Conservation (phyloP, 2,797 vertebrate genomes). For the Mus spretus region DNA sequence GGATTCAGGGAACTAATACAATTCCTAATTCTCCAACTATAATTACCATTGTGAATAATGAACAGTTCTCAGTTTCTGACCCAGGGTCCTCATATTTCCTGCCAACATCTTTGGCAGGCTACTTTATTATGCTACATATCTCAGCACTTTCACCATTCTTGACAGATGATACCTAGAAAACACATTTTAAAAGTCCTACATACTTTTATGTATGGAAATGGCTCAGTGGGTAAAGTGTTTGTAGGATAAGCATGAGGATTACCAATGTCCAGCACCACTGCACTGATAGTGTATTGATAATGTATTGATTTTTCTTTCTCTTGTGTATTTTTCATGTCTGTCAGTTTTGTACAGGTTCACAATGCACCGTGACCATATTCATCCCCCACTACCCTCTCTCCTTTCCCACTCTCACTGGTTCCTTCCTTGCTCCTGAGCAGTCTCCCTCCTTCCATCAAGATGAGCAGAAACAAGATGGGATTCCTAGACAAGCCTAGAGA, state of each 20-base stretch:
- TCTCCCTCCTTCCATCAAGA: neutral
- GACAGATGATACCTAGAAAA: neutral
- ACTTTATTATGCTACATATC: neutral
- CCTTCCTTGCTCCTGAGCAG: neutral
- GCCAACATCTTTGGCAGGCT: neutral
- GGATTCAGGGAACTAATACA: neutral
- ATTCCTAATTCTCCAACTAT: neutral
- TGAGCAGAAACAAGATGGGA: too few species aligned
- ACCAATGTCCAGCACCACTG: too few species aligned
- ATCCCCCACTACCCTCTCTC: neutral
- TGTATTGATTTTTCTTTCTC: neutral
- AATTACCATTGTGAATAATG: neutral
- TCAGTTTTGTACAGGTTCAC: neutral
- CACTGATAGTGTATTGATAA: neutral
- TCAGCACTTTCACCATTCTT: neutral
- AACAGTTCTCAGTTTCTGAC: neutral
- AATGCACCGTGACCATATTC: neutral
- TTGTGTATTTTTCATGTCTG: neutral
- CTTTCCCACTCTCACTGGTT: neutral
- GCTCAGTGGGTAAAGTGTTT: neutral
- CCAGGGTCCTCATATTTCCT: neutral
- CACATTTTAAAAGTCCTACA: neutral
- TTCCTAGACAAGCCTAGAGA: too few species aligned
- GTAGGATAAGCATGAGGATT: neutral
- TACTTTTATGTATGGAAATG: neutral